Evolutionary conservation across 2,113 vertebrate species (phyloP).

Genomic region (Tetrao urogallus): DNA sequence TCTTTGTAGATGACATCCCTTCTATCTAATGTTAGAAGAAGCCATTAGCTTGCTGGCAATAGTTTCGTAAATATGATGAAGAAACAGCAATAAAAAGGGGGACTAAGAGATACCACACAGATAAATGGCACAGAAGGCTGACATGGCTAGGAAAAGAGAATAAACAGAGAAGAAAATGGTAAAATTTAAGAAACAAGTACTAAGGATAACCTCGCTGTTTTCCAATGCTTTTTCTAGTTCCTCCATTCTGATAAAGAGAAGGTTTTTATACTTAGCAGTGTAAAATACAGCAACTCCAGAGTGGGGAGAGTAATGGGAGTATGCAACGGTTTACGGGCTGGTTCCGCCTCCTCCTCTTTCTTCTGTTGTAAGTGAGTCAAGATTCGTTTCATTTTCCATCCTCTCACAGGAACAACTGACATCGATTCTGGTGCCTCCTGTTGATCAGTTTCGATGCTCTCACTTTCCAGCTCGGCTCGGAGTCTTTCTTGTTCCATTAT

Average conservation of each 20-base stretch:
- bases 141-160: background rate
- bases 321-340: background rate
- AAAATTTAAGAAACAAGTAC: background rate
- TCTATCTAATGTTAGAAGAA: background rate
- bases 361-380: no score
- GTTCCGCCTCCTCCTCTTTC: no score
- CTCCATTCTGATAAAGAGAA: background rate
- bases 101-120: background rate
- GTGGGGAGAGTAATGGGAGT: background rate
- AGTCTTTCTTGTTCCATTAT: no score
- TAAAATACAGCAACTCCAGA: background rate
- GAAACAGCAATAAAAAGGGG: background rate
- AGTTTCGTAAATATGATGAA: background rate
- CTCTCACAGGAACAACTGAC: no score
- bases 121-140: background rate
- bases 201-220: background rate
- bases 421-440: no score
- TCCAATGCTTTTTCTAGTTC: background rate
- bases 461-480: no score
- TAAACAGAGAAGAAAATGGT: background rate
- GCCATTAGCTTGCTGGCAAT: background rate
- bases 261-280: background rate
- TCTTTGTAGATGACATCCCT: background rate
- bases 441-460: no score
- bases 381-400: no score